Base-by-base conservation (phyloP, 2,797 vertebrate genomes). In the Brachymystax lenok region DNA sequence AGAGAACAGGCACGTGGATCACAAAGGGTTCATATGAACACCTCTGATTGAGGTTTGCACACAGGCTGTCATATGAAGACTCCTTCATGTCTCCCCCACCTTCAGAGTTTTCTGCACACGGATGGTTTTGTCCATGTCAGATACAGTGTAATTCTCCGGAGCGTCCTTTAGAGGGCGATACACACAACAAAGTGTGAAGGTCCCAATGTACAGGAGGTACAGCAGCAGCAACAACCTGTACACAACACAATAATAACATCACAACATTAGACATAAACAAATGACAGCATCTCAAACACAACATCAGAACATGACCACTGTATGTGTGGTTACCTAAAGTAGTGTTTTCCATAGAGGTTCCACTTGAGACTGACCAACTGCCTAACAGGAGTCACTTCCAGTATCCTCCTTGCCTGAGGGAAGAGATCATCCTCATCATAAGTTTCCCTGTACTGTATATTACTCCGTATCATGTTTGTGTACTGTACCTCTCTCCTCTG, bases 351-450 rank as follows among this genome's bases (percentile, higher is more conserved):
- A 19, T 97, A 98, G 54, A 94, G 92, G 85, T 95, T 97, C 97
- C 98, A 99, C 90, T 99, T 99, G 66, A 97, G 91, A 88, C 90
- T 96, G 77, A 99, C 95, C 82, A 99, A 92, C 87, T 99, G 96
- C 81, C 95, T 97, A 76, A 99, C 95, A 3, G 98, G 97, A 0
- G 97, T 97, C 87, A 95, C 87, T 28, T 97, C 95, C 24, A 98
- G 90, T 73, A 97, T 94, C 56, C 88, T 90, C 50, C 95, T 93
- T 1, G 96, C 95, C 96, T 97, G 86, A 1, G 80, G 5, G 78
- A 74, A 54, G 14, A 69, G 35, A 46, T 8, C 67, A 14, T 67
- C 27, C 4, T 67, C n/a, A 33, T 68, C 56, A 61, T 63, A 10
- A 63, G 40, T 13, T 46, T 46, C 40, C 40, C 40, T 46, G 10